Conservation (phyloP, 2,113 vertebrate species). For the Seriola dumerili region DNA sequence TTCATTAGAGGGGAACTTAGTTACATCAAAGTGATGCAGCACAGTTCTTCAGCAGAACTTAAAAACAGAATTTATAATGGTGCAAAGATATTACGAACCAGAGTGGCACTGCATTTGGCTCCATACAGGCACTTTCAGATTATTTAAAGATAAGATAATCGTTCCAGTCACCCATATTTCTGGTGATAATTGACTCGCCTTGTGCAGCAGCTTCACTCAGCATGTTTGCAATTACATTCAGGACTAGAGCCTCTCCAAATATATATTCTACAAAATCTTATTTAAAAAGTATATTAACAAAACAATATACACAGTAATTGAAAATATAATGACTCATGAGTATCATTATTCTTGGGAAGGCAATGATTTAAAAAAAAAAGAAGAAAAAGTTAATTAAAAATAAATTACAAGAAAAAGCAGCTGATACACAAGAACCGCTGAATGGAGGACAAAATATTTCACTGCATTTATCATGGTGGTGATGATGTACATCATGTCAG, state of each 20-base stretch:
- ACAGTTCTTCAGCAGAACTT: background rate
- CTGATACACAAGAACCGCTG: background rate
- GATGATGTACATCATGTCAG: background rate
- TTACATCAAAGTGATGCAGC: background rate
- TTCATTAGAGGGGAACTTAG: background rate
- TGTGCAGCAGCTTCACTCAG: background rate
- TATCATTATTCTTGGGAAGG: background rate
- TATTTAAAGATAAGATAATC: background rate
- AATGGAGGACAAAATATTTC: background rate
- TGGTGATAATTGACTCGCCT: background rate
- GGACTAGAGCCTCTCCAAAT: background rate
- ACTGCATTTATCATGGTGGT: background rate
- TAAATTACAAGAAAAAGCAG: background rate
- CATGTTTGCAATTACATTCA: background rate
- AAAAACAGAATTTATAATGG: background rate
- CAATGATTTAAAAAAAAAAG: background rate
- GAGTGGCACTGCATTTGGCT: background rate
- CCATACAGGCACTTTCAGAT: background rate
- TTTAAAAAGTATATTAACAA: background rate
- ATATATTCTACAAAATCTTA: background rate
- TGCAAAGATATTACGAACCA: background rate
- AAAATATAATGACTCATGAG: background rate
- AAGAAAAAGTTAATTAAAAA: background rate
- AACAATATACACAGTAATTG: background rate
- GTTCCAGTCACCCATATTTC: background rate